A percentile compares a stretch with the other conserved stretches of the same genome.
phyloP scores from a whole-genome alignment of 2,113 vertebrate genomes.

The Cepphus grylle region DNA sequence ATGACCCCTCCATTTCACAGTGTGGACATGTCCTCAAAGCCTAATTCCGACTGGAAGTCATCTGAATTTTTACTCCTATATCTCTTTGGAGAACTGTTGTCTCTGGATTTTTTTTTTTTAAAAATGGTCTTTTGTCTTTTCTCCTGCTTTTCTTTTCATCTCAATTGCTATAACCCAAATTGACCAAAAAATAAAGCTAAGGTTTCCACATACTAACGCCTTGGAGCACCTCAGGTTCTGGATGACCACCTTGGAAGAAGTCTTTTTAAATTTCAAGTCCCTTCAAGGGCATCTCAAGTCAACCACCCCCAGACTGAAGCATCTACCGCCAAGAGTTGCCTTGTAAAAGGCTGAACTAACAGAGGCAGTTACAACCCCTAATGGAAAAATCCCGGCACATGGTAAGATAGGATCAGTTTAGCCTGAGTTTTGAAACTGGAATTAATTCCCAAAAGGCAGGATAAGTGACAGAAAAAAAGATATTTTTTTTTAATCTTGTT shows the following conservation, averaged over 20 bases:
- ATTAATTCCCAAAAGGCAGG: background rate
- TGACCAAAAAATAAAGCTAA: background rate
- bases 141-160: background rate
- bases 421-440: background rate
- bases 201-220: background rate
- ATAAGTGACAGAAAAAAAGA: background rate
- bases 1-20: background rate
- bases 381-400: background rate
- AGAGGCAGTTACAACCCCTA: background rate
- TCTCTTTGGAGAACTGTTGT: background rate
- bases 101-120: background rate
- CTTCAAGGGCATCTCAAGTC: background rate
- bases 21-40: accelerated
- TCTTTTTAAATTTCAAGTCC: background rate
- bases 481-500: background rate
- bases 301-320: background rate
- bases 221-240: background rate
- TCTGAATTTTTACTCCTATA: background rate
- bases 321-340: background rate
- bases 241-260: background rate
- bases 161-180: background rate
- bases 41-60: background rate
- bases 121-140: background rate
- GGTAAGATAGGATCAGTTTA: background rate
- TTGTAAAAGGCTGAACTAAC: background rate